Conservation (phyloP, 2,888 invertebrate species). For the Macrophya alboannulata region DNA sequence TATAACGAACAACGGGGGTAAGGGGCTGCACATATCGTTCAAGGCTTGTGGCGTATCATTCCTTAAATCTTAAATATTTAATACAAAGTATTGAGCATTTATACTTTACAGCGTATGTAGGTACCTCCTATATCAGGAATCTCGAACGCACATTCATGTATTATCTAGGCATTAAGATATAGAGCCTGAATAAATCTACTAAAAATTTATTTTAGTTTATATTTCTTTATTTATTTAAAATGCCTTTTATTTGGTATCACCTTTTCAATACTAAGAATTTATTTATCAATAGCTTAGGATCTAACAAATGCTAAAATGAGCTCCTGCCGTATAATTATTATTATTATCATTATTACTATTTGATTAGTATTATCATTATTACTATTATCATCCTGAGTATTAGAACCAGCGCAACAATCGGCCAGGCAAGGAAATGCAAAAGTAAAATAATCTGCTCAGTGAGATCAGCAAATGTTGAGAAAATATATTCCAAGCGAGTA, state of each 20-base stretch:
- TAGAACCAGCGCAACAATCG: slow-evolving; percentile 22
- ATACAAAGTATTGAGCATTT: slow-evolving; percentile 64
- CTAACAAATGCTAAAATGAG: background rate
- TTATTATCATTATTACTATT: slow-evolving; percentile 8
- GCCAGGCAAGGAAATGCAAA: slow-evolving; percentile 12
- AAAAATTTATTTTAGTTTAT: slow-evolving; percentile 1
- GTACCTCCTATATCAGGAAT: slow-evolving; percentile 21
- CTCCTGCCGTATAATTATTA: background rate
- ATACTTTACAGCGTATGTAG: background rate
- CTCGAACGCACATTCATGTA: background rate
- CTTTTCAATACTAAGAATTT: slow-evolving; percentile 63
- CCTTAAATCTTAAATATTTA: slow-evolving; percentile 27
- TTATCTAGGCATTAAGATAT: slow-evolving; percentile 26
- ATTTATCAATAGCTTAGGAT: slow-evolving; percentile 33
- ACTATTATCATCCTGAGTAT: slow-evolving; percentile 33
- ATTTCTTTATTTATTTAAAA: slow-evolving; percentile 60
- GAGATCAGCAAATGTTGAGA: slow-evolving; percentile 4
- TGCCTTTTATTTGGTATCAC: slow-evolving; percentile 73
- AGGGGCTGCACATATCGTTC: background rate
- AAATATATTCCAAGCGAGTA: background rate
- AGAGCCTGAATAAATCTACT: slow-evolving; percentile 17
- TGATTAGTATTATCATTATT: slow-evolving; percentile 11
- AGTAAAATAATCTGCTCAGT: background rate
- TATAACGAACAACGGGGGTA: slow-evolving; percentile 3
- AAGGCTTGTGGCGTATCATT: slow-evolving; percentile 18